Evolutionary conservation across 2,888 invertebrate genomes (phyloP), one percentile per base, ranked within the genome.

Genomic region (Harmothoe impar): DNA sequence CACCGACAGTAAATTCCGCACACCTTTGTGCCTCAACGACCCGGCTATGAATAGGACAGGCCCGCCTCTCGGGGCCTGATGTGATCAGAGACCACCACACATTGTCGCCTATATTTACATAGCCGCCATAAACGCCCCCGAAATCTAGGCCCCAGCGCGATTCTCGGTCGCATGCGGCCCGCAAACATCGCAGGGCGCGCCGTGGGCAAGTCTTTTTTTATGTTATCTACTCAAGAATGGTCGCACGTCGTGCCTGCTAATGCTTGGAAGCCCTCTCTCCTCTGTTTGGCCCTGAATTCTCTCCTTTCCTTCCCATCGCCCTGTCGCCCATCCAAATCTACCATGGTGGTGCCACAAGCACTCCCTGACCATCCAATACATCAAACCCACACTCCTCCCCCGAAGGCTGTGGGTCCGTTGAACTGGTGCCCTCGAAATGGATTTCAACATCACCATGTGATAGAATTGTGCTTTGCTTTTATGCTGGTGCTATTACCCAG

Each of bases 1-100:
- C 17, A 7, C n/a, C 31, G 81, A 20, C 43, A 43, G 81, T 81
- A 81, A 81, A 81, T 81, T 81, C 35, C 35, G 23, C 35, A 12
- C 81, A 81, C n/a, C 81, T 81, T 81, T 81, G 81, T 81, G 81
- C n/a, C 35, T 81, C 35, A 33, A 81, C 25, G 81, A 33, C 35
- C 81, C 0, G 33, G 81, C 35, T 31, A 25, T 77, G 77, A 77
- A 77, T 77, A 25, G 77, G 31, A 25, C 77, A 25, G 5, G 29
- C n/a, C 77, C 29, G n/a, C 17, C n/a, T 77, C n/a, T 15, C 3
- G 77, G 62, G 62, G 29, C 29, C 77, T 31, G 77, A 77, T 77
- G 77, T 77, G 77, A 77, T 77, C 77, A 77, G 77, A 77, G 29
- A 17, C n/a, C 77, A 15, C 0, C 0, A 1, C 17, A 29, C 77